phyloP scores from a whole-genome alignment of 92 coral and sea anemone genomes.

The Nematostella vectensis region DNA sequence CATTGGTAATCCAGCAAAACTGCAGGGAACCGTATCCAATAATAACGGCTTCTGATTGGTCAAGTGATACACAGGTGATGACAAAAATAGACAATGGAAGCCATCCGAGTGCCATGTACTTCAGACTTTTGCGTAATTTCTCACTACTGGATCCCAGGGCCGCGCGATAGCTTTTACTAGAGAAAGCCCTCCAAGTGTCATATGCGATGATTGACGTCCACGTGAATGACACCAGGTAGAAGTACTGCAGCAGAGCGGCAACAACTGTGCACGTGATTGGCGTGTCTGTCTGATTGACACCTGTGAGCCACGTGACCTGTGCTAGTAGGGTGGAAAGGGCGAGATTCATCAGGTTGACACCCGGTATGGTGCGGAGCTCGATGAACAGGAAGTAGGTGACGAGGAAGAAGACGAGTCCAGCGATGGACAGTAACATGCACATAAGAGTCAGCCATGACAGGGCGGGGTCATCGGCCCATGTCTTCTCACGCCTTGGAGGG shows the following conservation, averaged over 20 bases:
- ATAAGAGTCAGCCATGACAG: slow-evolving; percentile 3
- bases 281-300: slow-evolving; percentile 18
- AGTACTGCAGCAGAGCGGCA: slow-evolving; percentile 34
- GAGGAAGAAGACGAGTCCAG: slow-evolving; percentile 20
- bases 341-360: slow-evolving; percentile 41
- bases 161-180: slow-evolving; percentile 14
- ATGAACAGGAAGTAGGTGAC: slow-evolving; percentile 39
- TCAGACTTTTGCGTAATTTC: slow-evolving; percentile 14
- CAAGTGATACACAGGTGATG: slow-evolving; percentile 21
- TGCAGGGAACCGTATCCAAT: slow-evolving; percentile 35
- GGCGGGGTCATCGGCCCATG: not conserved
- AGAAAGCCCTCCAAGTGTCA: slow-evolving; percentile 54
- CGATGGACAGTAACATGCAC: slow-evolving; percentile 25
- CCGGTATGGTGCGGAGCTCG: slow-evolving; percentile 57
- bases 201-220: slow-evolving; percentile 57
- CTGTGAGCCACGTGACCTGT: slow-evolving; percentile 35
- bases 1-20: slow-evolving; percentile 37
- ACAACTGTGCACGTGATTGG: slow-evolving; percentile 27
- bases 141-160: slow-evolving; percentile 12
- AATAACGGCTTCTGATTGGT: slow-evolving; percentile 18
- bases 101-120: slow-evolving; percentile 57
- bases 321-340: slow-evolving; percentile 22
- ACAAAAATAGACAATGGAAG: slow-evolving; percentile 24
- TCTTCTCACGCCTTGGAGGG: not conserved
- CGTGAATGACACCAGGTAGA: slow-evolving; percentile 31